phyloP scores from a whole-genome alignment of 2,888 invertebrate species.

The Miltochrista miniata region DNA sequence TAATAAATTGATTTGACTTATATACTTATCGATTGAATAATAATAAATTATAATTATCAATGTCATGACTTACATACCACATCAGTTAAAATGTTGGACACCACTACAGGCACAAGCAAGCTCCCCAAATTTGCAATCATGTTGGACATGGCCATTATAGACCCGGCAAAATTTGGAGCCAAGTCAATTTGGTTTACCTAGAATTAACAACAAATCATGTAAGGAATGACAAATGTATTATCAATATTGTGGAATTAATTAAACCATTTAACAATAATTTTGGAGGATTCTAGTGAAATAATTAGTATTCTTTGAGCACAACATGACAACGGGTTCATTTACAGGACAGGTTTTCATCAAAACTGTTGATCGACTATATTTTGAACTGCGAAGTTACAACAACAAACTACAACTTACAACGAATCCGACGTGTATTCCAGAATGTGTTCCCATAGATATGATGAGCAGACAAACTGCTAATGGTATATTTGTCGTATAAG shows the following conservation, averaged over 20 bases:
- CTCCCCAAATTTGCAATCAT: conserved; percentile 85
- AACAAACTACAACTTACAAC: conserved; percentile 74
- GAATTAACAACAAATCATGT: conserved; percentile 7
- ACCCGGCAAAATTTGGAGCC: conserved; percentile 90
- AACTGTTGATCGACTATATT: too few relatives aligned
- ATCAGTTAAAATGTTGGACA: conserved; percentile 86
- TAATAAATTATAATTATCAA: background rate
- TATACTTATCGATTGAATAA: too few relatives aligned
- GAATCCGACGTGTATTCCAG: conserved; percentile 85
- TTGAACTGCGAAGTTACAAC: too few relatives aligned
- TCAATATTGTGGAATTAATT: too few relatives aligned
- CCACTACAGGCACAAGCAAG: conserved; percentile 86
- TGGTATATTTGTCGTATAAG: conserved; percentile 60
- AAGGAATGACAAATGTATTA: background rate
- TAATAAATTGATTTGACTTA: too few relatives aligned
- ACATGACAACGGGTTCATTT: too few relatives aligned
- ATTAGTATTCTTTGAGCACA: too few relatives aligned
- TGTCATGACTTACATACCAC: conserved; percentile 86
- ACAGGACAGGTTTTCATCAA: too few relatives aligned
- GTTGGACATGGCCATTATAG: conserved; percentile 91
- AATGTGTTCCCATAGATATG: conserved; percentile 83
- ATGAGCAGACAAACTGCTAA: conserved; percentile 81
- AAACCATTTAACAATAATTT: too few relatives aligned
- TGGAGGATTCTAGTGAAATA: too few relatives aligned
- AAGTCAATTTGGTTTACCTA: conserved; percentile 91